A percentile compares a stretch with the other conserved stretches of the same genome.
phyloP scores from a whole-genome alignment of 92 coral and sea anemone genomes.

The Montipora capitata region DNA sequence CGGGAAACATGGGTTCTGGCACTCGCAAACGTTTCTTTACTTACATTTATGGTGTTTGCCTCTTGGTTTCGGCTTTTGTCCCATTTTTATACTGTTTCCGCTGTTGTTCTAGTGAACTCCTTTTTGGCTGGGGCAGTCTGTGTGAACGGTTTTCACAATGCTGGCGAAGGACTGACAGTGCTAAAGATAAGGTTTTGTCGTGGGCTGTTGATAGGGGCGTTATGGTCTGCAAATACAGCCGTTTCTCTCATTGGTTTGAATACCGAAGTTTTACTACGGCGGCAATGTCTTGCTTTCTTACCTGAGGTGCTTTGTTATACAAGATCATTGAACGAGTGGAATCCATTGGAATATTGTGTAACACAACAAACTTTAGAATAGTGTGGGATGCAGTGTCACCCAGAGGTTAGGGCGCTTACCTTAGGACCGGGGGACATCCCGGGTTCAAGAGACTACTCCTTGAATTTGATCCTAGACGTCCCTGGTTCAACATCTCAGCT shows the following conservation, averaged over 20 bases:
- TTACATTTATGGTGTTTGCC: background rate
- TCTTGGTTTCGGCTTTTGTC: slow-evolving; percentile 18
- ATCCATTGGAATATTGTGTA: background rate
- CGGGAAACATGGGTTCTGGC: background rate
- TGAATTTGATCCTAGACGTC: no score
- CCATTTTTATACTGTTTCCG: background rate
- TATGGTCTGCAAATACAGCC: background rate
- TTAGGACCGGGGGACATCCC: no score
- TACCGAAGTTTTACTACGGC: background rate
- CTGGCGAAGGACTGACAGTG: background rate
- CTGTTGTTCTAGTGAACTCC: background rate
- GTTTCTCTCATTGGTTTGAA: background rate
- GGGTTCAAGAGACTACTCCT: no score
- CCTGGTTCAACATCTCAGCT: no score
- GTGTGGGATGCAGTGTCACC: no score
- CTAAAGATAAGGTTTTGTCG: background rate
- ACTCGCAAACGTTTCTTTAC: background rate
- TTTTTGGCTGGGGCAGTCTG: background rate
- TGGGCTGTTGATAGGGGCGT: background rate
- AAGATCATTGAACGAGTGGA: background rate
- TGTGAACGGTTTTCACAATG: background rate
- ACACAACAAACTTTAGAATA: background rate
- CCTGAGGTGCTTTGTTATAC: background rate
- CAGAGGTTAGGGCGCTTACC: no score
- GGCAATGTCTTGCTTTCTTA: background rate